Base-by-base conservation (phyloP, 2,888 invertebrate genomes). In the Nomada fabriciana region DNA sequence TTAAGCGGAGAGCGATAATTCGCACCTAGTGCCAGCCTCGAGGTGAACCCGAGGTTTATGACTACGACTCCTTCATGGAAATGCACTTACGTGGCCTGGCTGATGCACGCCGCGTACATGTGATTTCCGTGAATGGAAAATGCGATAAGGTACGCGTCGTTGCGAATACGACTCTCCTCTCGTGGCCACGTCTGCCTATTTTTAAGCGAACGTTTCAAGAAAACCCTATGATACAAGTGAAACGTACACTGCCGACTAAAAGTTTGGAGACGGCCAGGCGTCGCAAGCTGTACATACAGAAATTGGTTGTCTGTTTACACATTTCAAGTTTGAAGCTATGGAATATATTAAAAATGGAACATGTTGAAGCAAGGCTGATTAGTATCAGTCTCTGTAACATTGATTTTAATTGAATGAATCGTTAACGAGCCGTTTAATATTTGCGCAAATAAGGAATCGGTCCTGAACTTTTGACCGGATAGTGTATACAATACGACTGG, bases 1-100 rank as follows among this genome's bases (percentile, higher is more conserved):
- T 85, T 85, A 85, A 85, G 61, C 85, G 76, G 50, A 23, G 61
- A 69, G 72, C 82, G 82, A 85, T 85, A 85, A 85, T 85, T 85
- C 79, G 85, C 85, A 79, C 85, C 79, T 85, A 76, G 53, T 76
- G 85, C 64, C 79, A 76, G 63, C 68, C 81, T 80, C 70, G 73
- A 71, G 82, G 79, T 64, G 84, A 85, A 74, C 72, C 67, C 42
- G 50, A 73, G 84, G 71, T 84, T 79, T 84, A 84, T 18, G 79
- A 69, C 76, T 25, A 73, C 59, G 61, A 72, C 72, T 10, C 43
- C 75, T 20, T 73, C 74, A 69, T 76, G 78, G 78, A 82, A 82
- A 83, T 82, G 83, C 77, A 64, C 74, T 83, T 82, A 76, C 76
- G 70, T 68, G 36, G 61, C 57, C 53, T 7, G 55, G 64, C 59